Conservation (phyloP, 37 sponge, comb jelly and placozoan genomes). For the Tethya wilhelma region DNA sequence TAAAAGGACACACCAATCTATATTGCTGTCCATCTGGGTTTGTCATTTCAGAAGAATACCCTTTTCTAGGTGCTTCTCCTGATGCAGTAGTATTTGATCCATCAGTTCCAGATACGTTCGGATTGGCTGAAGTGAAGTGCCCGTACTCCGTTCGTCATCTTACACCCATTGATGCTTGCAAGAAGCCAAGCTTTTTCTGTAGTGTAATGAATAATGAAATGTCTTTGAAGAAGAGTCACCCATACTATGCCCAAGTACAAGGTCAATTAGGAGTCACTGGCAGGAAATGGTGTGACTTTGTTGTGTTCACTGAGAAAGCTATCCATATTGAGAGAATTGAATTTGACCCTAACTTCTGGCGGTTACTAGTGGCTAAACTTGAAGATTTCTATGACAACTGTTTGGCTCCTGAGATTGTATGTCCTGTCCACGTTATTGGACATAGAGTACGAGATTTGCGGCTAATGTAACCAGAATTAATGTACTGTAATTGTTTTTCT, state of each 20-base stretch:
- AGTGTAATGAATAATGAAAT: neutral
- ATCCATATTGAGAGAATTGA: constrained; percentile 45
- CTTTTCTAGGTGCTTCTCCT: constrained; percentile 54
- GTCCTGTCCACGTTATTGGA: constrained; percentile 55
- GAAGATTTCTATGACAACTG: constrained; percentile 61
- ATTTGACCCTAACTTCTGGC: constrained; percentile 42
- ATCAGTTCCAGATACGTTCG: constrained; percentile 3
- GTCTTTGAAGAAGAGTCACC: constrained; percentile 14
- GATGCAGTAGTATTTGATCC: constrained; percentile 49
- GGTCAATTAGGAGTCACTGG: constrained; percentile 55
- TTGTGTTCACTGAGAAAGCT: constrained; percentile 47
- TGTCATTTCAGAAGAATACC: constrained; percentile 11
- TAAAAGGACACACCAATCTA: constrained; percentile 13
- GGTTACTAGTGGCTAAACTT: constrained; percentile 35
- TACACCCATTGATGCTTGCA: neutral
- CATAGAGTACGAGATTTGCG: constrained; percentile 28
- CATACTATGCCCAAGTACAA: constrained; percentile 59
- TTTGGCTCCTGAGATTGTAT: constrained; percentile 67
- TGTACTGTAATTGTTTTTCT: neutral
- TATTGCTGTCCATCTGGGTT: constrained; percentile 23
- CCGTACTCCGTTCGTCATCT: constrained; percentile 19
- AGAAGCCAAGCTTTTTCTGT: constrained; percentile 2
- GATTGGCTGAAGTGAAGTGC: constrained; percentile 46
- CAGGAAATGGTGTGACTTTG: constrained; percentile 71
- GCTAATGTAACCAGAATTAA: neutral